phyloP scores from a whole-genome alignment of 92 coral and sea anemone species.

The Paramuricea clavata region DNA sequence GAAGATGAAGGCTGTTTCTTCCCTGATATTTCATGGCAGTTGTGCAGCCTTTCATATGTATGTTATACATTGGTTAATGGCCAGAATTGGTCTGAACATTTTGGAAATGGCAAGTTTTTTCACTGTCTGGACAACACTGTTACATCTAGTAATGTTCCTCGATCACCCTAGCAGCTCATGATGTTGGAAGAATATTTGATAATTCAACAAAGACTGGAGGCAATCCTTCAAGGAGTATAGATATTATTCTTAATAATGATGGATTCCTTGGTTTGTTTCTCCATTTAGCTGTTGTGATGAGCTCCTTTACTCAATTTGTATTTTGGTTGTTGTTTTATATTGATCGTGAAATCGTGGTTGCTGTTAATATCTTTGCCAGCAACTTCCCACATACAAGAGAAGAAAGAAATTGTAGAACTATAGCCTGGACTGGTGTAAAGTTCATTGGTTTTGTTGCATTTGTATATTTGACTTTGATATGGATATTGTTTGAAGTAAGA shows the following conservation, averaged over 20 bases:
- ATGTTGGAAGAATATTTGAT: background rate
- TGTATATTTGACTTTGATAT: conserved; percentile 4
- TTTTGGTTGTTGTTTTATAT: conserved; percentile 30
- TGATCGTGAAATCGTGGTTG: conserved; percentile 43
- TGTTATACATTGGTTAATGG: conserved; percentile 30
- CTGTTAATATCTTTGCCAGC: background rate
- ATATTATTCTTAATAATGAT: background rate
- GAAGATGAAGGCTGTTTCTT: conserved; percentile 8
- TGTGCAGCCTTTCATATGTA: conserved; percentile 30
- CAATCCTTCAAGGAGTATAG: background rate
- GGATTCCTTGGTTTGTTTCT: conserved; percentile 15
- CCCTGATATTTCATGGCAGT: conserved; percentile 1
- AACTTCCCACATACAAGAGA: conserved; percentile 15
- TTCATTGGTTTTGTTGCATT: conserved; percentile 16
- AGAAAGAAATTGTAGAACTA: conserved; percentile 20
- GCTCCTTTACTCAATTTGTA: conserved; percentile 29
- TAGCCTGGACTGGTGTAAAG: conserved; percentile 2
- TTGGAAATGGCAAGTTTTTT: conserved; percentile 27
- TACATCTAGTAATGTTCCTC: conserved; percentile 33
- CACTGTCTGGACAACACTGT: conserved; percentile 33
- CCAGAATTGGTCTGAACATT: conserved; percentile 8
- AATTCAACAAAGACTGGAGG: background rate
- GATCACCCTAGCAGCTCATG: conserved; percentile 31
- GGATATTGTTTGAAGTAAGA: conserved; percentile 22
- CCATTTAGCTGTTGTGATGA: conserved; percentile 32